phyloP scores from a whole-genome alignment of 2,113 vertebrate species.

The Galeopterus variegatus region DNA sequence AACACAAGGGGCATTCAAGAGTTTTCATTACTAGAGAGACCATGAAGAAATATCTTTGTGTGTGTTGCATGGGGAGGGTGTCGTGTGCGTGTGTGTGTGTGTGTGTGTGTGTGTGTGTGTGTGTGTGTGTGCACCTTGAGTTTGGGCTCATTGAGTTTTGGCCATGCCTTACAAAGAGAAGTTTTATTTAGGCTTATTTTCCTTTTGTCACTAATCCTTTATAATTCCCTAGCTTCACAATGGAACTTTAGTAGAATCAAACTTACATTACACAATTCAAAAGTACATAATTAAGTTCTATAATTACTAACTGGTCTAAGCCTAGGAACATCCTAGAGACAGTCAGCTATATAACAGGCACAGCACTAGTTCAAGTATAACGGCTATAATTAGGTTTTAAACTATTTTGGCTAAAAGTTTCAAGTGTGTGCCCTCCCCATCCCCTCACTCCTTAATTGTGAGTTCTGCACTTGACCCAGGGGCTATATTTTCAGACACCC shows the following conservation, averaged over 20 bases:
- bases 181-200: background rate
- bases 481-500: background rate
- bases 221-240: background rate
- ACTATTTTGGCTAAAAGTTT: background rate
- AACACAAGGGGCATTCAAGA: background rate
- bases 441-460: background rate
- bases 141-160: background rate
- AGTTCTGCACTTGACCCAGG: background rate
- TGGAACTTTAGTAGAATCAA: conserved; percentile 15
- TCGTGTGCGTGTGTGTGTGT: too few relatives aligned
- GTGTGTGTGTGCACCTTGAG: too few relatives aligned
- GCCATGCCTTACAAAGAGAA: background rate
- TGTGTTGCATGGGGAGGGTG: background rate
- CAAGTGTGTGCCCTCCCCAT: background rate
- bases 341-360: background rate
- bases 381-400: background rate
- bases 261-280: background rate
- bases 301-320: background rate
- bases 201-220: background rate
- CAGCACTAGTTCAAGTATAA: background rate
- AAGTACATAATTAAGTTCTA: background rate
- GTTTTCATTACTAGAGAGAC: background rate
- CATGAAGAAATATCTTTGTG: background rate
- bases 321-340: background rate
- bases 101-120: too few relatives aligned